Percentiles rank a stretch among this genome's conserved stretches.
Evolutionary conservation across 2,888 invertebrate species (phyloP).

Genomic region (Anoncus sp.): DNA sequence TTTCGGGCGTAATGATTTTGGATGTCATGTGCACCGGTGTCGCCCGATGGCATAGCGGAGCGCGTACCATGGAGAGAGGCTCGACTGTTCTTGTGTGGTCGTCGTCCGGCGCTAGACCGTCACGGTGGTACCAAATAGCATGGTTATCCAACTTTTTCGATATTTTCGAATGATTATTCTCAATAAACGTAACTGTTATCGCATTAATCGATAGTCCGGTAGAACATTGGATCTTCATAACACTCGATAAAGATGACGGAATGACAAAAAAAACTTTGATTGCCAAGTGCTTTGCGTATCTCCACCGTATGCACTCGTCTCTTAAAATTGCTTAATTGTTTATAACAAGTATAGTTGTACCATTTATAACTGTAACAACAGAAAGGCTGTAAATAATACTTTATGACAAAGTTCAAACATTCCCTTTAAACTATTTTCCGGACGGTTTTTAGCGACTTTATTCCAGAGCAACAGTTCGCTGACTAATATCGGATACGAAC

Average conservation of each 20-base stretch:
- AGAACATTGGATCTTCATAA: background rate
- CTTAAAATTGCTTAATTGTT: slow-evolving; percentile 16
- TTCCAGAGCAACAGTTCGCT: too few species aligned
- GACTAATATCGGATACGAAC: too few species aligned
- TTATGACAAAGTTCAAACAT: background rate
- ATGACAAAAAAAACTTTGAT: background rate
- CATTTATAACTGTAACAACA: background rate
- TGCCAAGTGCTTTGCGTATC: background rate
- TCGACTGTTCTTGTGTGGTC: too few species aligned
- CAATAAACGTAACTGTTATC: background rate
- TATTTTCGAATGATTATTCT: background rate
- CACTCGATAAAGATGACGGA: background rate
- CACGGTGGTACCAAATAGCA: background rate
- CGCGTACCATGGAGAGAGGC: too few species aligned
- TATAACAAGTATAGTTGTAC: background rate
- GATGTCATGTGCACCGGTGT: too few species aligned
- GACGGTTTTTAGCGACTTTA: too few species aligned
- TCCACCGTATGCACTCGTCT: slow-evolving; percentile 12
- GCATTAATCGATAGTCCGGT: slow-evolving; percentile 14
- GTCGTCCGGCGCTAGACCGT: background rate
- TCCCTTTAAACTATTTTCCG: too few species aligned
- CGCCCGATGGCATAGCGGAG: too few species aligned
- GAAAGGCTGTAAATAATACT: background rate
- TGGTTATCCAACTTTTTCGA: background rate
- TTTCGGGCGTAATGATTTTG: too few species aligned